Percentiles rank a stretch among this genome's conserved stretches.
phyloP scores from a whole-genome alignment of 2,113 vertebrate species.

The Ammospiza caudacuta region DNA sequence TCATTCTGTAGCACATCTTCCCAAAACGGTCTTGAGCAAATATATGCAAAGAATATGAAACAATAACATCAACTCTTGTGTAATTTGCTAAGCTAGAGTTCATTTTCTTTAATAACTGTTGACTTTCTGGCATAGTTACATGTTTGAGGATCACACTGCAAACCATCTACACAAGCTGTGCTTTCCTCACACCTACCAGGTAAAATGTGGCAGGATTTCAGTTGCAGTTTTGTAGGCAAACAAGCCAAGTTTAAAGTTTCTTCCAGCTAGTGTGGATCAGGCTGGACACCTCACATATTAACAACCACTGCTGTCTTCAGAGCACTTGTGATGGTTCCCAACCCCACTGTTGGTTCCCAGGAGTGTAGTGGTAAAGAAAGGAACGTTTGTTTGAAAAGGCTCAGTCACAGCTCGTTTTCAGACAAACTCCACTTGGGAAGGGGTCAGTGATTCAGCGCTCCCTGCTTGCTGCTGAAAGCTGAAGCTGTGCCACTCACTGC shows the following conservation, averaged over 20 bases:
- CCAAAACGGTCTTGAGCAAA: neutral
- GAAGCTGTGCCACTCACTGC: accelerated
- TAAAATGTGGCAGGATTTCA: neutral
- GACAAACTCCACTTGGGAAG: neutral
- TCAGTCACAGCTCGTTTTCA: neutral
- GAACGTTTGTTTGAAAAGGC: neutral
- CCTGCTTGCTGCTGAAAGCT: neutral
- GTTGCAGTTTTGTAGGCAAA: neutral
- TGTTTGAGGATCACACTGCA: neutral
- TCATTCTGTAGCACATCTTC: neutral
- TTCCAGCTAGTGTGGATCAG: neutral
- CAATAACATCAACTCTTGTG: neutral
- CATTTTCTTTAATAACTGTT: neutral
- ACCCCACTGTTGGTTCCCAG: accelerated
- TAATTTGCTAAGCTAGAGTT: neutral
- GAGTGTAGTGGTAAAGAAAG: neutral
- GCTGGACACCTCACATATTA: neutral
- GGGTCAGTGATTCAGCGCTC: neutral
- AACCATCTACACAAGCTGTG: neutral
- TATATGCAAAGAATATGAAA: neutral
- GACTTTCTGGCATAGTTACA: neutral
- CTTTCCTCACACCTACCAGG: neutral
- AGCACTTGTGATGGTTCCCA: neutral
- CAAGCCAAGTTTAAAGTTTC: neutral
- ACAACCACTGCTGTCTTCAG: neutral